These are phyloP conservation scores for Eurytoma californica DNA, from an alignment of 2,888 invertebrate genomes.

Conservation along the genomic window DNA sequence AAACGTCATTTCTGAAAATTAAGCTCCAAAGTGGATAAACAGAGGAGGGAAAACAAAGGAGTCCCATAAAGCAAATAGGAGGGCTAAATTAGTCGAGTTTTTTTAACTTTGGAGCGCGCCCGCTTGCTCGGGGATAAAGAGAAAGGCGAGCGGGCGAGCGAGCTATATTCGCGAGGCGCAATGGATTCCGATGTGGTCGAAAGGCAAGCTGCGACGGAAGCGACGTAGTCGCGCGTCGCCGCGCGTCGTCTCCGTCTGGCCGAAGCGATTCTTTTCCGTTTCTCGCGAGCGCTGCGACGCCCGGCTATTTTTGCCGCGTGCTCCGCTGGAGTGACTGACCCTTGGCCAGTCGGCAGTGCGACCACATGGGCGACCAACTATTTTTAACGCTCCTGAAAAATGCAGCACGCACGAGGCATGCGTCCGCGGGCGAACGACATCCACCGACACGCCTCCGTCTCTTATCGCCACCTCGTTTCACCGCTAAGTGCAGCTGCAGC, in stretches of 20 bases:
- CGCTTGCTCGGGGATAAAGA: not conserved
- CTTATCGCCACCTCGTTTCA: conserved; percentile 42
- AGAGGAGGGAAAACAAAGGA: conserved; percentile 8
- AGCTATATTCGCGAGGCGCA: not conserved
- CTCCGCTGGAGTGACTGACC: conserved; percentile 72
- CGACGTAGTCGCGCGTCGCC: not conserved
- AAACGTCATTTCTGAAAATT: not conserved
- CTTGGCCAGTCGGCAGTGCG: conserved; percentile 69
- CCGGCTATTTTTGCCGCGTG: conserved; percentile 68
- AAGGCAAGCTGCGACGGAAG: not conserved
- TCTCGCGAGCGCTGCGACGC: conserved; percentile 1
- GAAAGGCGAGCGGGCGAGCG: conserved; percentile 5
- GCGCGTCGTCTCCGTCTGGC: not conserved
- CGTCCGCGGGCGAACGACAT: conserved; percentile 57
- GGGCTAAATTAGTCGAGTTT: conserved; percentile 19
- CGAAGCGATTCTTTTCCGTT: conserved; percentile 46
- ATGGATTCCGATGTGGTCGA: conserved; percentile 21
- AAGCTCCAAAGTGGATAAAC: conserved; percentile 2
- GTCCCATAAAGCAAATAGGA: conserved; percentile 22
- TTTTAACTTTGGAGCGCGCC: conserved; percentile 8
- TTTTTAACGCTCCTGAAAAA: conserved; percentile 73
- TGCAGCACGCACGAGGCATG: conserved; percentile 66
- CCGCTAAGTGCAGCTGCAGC: not conserved
- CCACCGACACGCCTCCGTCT: conserved; percentile 3
- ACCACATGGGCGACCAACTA: conserved; percentile 66